Conservation (phyloP, 2,797 vertebrate genomes). For the Chelon auratus region DNA sequence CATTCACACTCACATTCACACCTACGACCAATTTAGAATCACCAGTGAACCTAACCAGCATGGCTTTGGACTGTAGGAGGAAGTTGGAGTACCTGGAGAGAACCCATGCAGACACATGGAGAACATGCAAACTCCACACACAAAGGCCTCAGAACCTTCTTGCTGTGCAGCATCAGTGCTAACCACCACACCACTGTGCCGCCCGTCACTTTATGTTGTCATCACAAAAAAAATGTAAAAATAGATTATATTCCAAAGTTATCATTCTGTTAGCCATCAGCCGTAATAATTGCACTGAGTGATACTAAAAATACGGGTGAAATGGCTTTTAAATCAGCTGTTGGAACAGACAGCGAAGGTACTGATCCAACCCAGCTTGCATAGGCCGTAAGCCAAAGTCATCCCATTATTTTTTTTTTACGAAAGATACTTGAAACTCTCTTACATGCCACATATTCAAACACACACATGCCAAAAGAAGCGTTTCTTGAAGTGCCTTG, state of each 20-base stretch:
- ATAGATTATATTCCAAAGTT: too few relatives aligned
- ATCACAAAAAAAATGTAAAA: not conserved
- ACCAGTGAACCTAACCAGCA: too few relatives aligned
- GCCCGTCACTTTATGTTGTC: not conserved
- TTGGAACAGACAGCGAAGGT: not conserved
- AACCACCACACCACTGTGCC: too few relatives aligned
- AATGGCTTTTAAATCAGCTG: conserved; percentile 18
- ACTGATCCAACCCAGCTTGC: conserved; percentile 11
- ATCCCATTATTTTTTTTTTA: not conserved
- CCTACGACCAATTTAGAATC: too few relatives aligned
- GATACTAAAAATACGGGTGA: not conserved
- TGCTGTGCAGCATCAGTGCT: too few relatives aligned
- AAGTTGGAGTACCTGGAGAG: too few relatives aligned
- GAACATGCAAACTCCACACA: too few relatives aligned
- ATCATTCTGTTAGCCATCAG: conserved; percentile 5
- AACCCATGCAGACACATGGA: too few relatives aligned
- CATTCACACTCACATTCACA: too few relatives aligned
- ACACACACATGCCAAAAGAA: conserved; percentile 2
- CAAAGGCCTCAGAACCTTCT: too few relatives aligned
- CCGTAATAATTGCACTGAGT: not conserved
- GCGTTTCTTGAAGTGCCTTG: conserved; percentile 1
- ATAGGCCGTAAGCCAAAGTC: not conserved
- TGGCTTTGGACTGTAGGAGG: too few relatives aligned
- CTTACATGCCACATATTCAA: not conserved
- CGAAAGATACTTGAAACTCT: not conserved